Conservation (phyloP, 2,113 vertebrate species). For the Opisthocomus hoazin region DNA sequence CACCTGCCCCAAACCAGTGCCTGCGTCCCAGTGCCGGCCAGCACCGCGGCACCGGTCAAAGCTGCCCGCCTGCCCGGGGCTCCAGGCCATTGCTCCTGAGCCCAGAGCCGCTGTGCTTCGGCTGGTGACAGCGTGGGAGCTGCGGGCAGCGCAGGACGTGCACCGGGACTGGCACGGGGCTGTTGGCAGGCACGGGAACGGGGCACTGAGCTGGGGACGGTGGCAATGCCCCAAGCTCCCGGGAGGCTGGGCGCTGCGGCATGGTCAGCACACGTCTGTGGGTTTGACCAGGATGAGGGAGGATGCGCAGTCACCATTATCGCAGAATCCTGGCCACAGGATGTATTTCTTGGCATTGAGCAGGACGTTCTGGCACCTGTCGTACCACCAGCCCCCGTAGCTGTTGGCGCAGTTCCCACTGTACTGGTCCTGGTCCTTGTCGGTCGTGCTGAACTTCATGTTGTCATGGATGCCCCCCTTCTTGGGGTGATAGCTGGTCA, state of each 20-base stretch:
- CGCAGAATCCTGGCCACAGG: slow-evolving; percentile 34
- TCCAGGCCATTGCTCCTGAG: rapidly evolving
- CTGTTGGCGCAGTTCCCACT: slow-evolving; percentile 21
- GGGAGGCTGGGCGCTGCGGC: rapidly evolving
- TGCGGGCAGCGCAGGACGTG: not conserved
- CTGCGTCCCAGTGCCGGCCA: not conserved
- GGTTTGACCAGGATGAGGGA: slow-evolving; percentile 65
- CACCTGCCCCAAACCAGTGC: not conserved
- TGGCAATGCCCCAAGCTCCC: not conserved
- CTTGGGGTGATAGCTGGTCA: slow-evolving; percentile 32
- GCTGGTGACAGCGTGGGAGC: not conserved
- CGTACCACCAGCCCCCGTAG: slow-evolving; percentile 66
- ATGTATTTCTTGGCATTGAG: slow-evolving; percentile 52
- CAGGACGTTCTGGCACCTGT: slow-evolving; percentile 41
- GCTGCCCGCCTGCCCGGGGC: not conserved
- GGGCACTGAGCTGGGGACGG: not conserved
- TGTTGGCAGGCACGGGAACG: not conserved
- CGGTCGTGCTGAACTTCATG: slow-evolving; percentile 53
- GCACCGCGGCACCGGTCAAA: not conserved
- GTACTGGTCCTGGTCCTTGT: slow-evolving; percentile 64
- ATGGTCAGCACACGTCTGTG: slow-evolving; percentile 40
- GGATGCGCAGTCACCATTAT: not conserved
- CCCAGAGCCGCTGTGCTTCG: not conserved
- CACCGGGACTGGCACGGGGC: not conserved
- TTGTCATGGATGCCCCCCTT: slow-evolving; percentile 56